Conservation (phyloP, 2,797 vertebrate genomes). For the Prunella strophiata region DNA sequence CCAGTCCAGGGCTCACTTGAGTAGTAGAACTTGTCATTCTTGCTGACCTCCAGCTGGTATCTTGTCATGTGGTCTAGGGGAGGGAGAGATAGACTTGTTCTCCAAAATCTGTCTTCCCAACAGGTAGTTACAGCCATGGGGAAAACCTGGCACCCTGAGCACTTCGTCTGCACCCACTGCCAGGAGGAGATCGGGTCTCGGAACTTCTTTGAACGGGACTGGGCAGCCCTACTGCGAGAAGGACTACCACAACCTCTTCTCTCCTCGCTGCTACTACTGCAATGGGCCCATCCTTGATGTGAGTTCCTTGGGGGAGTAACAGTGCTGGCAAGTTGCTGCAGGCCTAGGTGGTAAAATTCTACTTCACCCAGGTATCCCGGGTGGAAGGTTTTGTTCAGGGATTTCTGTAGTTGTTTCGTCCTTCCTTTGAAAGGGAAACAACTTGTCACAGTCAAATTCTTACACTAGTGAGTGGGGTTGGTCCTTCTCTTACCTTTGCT, state of each 20-base stretch:
- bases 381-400: neutral
- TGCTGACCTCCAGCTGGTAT: constrained; percentile 49
- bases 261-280: constrained; percentile 94
- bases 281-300: constrained; percentile 92
- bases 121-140: constrained; percentile 98
- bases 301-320: constrained; percentile 55
- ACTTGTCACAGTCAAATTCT: neutral
- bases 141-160: constrained; percentile 94
- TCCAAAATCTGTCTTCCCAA: constrained; percentile 27
- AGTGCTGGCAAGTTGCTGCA: neutral
- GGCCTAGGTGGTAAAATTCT: neutral
- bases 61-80: constrained; percentile 22
- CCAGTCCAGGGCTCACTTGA: constrained; percentile 70
- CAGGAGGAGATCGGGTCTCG: constrained; percentile 95
- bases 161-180: constrained; percentile 97
- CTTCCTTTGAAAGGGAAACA: neutral
- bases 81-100: constrained; percentile 1
- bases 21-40: constrained; percentile 68
- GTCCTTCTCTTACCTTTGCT: neutral
- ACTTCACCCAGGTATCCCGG: neutral
- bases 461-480: neutral
- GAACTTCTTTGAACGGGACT: constrained; percentile 95
- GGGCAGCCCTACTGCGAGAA: constrained; percentile 94
- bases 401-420: neutral
- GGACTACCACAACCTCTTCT: constrained; percentile 94